A percentile compares a stretch with the other conserved stretches of the same genome.
phyloP scores from a whole-genome alignment of 2,797 vertebrate genomes.

The Crax fasciolata region DNA sequence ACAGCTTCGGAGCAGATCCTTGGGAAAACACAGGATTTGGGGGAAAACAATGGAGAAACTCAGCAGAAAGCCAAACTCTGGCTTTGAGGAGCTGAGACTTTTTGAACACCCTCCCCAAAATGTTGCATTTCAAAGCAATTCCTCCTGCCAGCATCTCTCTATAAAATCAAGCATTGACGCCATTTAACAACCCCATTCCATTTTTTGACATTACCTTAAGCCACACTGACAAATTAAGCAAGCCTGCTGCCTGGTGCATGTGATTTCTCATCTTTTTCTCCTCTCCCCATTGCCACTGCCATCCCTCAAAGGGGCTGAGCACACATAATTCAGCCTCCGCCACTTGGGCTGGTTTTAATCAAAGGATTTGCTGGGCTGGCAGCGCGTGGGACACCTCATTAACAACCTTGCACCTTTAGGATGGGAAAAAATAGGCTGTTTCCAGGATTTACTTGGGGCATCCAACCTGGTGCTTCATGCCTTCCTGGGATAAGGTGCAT shows the following conservation, averaged over 20 bases:
- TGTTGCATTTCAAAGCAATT: neutral
- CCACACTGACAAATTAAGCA: neutral
- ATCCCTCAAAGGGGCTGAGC: constrained; percentile 19
- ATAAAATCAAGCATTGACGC: accelerated
- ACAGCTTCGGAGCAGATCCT: neutral
- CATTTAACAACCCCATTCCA: neutral
- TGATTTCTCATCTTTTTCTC: neutral
- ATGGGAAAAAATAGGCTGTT: neutral
- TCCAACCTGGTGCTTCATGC: neutral
- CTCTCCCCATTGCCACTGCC: neutral
- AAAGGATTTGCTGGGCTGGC: constrained; percentile 44
- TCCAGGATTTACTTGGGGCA: neutral
- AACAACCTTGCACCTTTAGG: constrained; percentile 61
- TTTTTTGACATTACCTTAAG: neutral
- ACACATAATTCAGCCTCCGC: constrained; percentile 37
- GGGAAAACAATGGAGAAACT: neutral
- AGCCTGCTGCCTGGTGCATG: neutral
- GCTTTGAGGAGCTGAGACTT: neutral
- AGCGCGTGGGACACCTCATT: constrained; percentile 34
- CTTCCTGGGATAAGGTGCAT: constrained; percentile 5
- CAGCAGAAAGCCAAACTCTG: neutral
- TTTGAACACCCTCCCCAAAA: neutral
- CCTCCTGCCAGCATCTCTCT: neutral
- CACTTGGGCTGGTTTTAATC: constrained; percentile 57
- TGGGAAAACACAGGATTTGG: neutral